Evolutionary conservation across 2,113 vertebrate genomes (phyloP).

Genomic region (Neodon shergylaensis): DNA sequence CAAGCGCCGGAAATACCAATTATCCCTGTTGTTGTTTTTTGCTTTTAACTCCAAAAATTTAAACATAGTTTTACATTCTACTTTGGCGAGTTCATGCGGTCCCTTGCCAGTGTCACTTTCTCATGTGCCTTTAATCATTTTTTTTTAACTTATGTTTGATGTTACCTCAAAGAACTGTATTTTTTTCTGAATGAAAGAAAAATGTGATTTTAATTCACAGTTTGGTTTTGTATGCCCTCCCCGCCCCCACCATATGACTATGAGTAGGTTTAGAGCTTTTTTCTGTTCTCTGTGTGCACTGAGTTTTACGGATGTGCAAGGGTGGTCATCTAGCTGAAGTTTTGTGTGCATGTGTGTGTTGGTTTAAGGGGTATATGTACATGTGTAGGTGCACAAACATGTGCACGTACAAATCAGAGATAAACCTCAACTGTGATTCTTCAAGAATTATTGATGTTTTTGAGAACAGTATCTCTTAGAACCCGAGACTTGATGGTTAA

Average conservation of each 20-base stretch:
- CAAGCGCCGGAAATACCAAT: slow-evolving; percentile 62
- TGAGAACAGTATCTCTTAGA: too few species aligned
- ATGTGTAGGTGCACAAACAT: neutral
- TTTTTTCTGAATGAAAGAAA: slow-evolving; percentile 66
- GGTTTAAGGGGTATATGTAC: neutral
- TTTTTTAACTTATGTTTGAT: slow-evolving; percentile 62
- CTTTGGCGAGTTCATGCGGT: slow-evolving; percentile 49
- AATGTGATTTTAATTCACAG: slow-evolving; percentile 33
- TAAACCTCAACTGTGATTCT: neutral
- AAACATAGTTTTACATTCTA: slow-evolving; percentile 71
- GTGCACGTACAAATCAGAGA: neutral
- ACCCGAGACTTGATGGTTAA: neutral
- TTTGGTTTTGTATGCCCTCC: slow-evolving; percentile 11
- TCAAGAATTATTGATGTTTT: neutral
- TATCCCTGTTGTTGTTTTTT: slow-evolving; percentile 36
- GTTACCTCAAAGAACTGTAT: slow-evolving; percentile 47
- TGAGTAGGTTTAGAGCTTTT: neutral
- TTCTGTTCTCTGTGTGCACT: neutral
- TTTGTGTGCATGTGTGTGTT: neutral
- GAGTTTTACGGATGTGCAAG: neutral
- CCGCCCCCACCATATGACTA: neutral
- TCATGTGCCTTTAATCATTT: slow-evolving; percentile 57
- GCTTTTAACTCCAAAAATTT: slow-evolving; percentile 66
- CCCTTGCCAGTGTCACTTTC: slow-evolving; percentile 58
- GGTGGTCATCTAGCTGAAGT: neutral